Percentiles rank a stretch among this genome's conserved stretches.
Evolutionary conservation across 2,113 vertebrate species (phyloP).

Genomic region (Hippocampus barbouri): DNA sequence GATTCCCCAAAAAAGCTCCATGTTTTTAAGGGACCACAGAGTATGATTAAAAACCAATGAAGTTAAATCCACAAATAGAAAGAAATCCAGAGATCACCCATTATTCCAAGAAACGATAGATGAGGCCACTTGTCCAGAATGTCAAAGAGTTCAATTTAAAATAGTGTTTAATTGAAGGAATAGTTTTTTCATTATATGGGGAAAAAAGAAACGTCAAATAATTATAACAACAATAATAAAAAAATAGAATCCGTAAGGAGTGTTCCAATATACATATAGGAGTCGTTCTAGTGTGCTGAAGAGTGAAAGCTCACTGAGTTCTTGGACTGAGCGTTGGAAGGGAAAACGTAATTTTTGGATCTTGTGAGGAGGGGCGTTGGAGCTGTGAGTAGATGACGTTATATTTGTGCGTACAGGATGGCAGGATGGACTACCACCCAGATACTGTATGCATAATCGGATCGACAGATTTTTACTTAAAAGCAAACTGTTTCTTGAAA

Average conservation of each 20-base stretch:
- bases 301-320: constrained; percentile 27
- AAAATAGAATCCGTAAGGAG: constrained; percentile 30
- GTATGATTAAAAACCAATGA: neutral
- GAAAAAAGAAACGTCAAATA: constrained; percentile 23
- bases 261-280: neutral
- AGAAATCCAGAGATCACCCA: constrained; percentile 45
- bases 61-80: constrained; percentile 41
- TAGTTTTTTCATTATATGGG: constrained; percentile 12
- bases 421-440: constrained; percentile 4
- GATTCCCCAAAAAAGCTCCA: constrained; percentile 63
- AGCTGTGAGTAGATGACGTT: constrained; percentile 51
- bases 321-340: constrained; percentile 73
- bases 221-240: constrained; percentile 4
- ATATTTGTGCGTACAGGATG: constrained; percentile 50
- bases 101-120: constrained; percentile 45
- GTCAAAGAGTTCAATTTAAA: constrained; percentile 11
- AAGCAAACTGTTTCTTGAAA: neutral
- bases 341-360: constrained; percentile 77
- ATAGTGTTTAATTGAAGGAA: constrained; percentile 14
- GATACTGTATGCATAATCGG: neutral
- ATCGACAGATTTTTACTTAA: neutral
- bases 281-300: neutral
- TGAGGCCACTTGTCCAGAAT: constrained; percentile 38
- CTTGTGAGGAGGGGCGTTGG: constrained; percentile 54
- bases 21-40: constrained; percentile 26